These are phyloP conservation scores for Drosophila melanocephala DNA, from an alignment of 2,888 invertebrate species.

Conservation along the genomic window DNA sequence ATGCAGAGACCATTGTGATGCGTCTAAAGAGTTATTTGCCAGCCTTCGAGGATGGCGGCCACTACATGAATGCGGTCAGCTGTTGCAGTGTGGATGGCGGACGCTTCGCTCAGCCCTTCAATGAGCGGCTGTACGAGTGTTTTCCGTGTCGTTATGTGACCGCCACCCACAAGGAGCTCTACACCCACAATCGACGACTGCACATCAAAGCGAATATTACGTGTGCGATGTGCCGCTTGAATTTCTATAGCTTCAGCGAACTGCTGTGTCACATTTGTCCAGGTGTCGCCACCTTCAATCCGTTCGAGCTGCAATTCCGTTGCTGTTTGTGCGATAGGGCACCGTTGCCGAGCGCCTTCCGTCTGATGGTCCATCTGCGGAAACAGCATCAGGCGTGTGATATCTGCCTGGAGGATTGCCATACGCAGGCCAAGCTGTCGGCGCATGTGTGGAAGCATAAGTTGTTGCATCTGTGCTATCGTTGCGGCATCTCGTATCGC, in stretches of 20 bases:
- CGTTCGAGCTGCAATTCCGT: conserved; percentile 89
- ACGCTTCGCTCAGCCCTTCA: conserved; percentile 69
- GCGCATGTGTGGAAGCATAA: conserved; percentile 97
- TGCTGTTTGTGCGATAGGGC: conserved; percentile 93
- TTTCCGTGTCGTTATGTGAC: conserved; percentile 94
- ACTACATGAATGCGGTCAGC: conserved; percentile 90
- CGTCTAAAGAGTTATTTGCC: conserved; percentile 87
- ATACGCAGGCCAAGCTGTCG: conserved; percentile 91
- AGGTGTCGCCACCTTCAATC: conserved; percentile 87
- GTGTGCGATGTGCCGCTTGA: conserved; percentile 95
- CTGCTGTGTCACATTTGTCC: conserved; percentile 94
- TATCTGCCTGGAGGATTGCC: conserved; percentile 93
- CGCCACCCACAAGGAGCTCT: conserved; percentile 92
- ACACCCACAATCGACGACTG: conserved; percentile 94
- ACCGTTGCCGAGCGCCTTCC: conserved; percentile 93
- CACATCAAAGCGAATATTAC: conserved; percentile 93
- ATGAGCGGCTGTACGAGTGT: conserved; percentile 92
- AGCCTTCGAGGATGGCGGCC: conserved; percentile 86
- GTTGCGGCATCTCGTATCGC: conserved; percentile 94
- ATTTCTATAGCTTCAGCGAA: conserved; percentile 95
- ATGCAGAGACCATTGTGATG: conserved; percentile 90
- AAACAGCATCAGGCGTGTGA: conserved; percentile 95
- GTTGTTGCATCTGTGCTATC: conserved; percentile 93
- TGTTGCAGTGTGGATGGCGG: conserved; percentile 89
- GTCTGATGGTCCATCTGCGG: conserved; percentile 94